phyloP scores from a whole-genome alignment of 2,888 invertebrate species.

The Acrobasis suavella region DNA sequence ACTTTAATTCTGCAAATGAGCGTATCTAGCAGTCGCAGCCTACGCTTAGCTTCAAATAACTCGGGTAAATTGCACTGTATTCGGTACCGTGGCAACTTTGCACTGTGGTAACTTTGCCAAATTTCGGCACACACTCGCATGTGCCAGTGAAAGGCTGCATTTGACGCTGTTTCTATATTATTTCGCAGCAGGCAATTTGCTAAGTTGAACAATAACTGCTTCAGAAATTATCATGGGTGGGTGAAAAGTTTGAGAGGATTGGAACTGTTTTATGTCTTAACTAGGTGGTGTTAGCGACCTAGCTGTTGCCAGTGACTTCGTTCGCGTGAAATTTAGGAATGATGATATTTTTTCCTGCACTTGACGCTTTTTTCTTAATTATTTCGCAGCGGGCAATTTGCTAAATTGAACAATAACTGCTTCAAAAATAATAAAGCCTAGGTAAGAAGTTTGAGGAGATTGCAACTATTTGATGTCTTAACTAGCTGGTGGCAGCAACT shows the following conservation, averaged over 20 bases:
- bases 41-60: conserved; percentile 20
- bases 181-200: conserved; percentile 16
- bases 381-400: conserved; percentile 16
- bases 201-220: conserved; percentile 13
- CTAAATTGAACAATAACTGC: conserved; percentile 13
- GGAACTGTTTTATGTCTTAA: not conserved
- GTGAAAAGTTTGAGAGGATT: not conserved
- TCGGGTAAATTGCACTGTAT: conserved; percentile 14
- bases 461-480: not conserved
- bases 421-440: conserved; percentile 8
- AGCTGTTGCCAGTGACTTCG: no score
- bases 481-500: no score
- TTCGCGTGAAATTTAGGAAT: no score
- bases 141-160: conserved; percentile 14
- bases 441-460: not conserved
- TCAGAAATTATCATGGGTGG: conserved; percentile 14
- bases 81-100: conserved; percentile 2
- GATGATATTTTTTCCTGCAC: not conserved
- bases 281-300: no score
- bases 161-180: conserved; percentile 13
- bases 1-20: conserved; percentile 19
- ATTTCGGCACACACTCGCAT: conserved; percentile 10
- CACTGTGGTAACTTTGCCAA: conserved; percentile 12
- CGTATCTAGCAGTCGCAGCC: conserved; percentile 20
- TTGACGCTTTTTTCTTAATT: conserved; percentile 10